These are phyloP conservation scores for Hiodon alosoides DNA, from an alignment of 2,113 vertebrate genomes.

Conservation along the genomic window DNA sequence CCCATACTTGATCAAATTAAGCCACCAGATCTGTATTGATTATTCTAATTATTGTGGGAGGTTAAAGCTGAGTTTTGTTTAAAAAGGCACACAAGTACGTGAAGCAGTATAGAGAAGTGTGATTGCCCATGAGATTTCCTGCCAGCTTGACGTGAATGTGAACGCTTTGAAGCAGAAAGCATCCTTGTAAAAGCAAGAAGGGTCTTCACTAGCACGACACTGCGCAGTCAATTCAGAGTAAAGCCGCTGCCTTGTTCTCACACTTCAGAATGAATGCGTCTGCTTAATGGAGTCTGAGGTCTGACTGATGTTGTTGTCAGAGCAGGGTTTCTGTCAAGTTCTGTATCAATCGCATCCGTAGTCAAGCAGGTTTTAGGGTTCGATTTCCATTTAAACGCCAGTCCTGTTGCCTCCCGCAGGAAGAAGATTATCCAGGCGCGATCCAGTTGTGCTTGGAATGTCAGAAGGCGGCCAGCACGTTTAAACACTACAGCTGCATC, in stretches of 20 bases:
- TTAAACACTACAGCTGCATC: conserved; percentile 98
- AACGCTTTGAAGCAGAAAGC: too few relatives aligned
- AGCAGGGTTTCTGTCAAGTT: not conserved
- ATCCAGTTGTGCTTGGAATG: conserved; percentile 97
- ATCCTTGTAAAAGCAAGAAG: too few relatives aligned
- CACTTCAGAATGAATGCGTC: not conserved
- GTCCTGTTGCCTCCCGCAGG: conserved; percentile 54
- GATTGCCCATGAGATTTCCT: too few relatives aligned
- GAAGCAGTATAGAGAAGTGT: too few relatives aligned
- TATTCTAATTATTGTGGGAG: too few relatives aligned
- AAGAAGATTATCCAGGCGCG: conserved; percentile 96
- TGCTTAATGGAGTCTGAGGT: not conserved
- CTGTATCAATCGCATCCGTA: not conserved
- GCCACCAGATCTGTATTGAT: too few relatives aligned
- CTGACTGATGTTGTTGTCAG: not conserved
- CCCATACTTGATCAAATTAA: too few relatives aligned
- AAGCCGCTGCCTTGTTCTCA: not conserved
- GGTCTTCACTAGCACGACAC: not conserved
- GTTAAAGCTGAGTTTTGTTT: too few relatives aligned
- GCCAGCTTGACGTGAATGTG: too few relatives aligned
- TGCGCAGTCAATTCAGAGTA: not conserved
- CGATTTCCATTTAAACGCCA: not conserved
- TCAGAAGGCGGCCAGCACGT: conserved; percentile 96
- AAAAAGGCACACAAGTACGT: too few relatives aligned
- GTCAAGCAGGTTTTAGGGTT: not conserved